Percentiles rank a stretch among this genome's conserved stretches.
Conservation (phyloP, 2,888 invertebrate species). For the Candidula unifasciata region DNA sequence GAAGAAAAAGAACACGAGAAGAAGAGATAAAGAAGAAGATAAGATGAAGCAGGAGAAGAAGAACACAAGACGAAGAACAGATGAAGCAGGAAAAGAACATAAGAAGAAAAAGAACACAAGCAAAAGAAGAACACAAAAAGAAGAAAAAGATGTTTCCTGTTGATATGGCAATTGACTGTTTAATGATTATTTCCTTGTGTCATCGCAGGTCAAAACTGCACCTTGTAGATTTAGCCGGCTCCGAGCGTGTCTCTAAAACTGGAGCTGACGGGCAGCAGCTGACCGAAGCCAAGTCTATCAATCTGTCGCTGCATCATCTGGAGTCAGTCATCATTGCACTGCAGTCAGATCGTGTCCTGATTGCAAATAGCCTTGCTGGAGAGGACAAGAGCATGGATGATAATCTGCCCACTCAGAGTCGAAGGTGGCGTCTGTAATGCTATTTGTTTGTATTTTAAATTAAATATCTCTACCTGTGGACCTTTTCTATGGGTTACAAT, state of each 20-base stretch:
- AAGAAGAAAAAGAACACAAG: too few species aligned
- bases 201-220: slow-evolving; percentile 74
- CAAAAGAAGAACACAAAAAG: too few species aligned
- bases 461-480: too few species aligned
- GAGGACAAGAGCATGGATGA: slow-evolving; percentile 39
- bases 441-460: background rate
- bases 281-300: slow-evolving; percentile 75
- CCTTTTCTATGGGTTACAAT: too few species aligned
- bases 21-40: too few species aligned
- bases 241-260: slow-evolving; percentile 75
- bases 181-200: background rate
- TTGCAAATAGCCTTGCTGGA: background rate
- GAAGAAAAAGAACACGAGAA: too few species aligned
- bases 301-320: slow-evolving; percentile 74
- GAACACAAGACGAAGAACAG: too few species aligned
- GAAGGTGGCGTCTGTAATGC: background rate
- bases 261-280: slow-evolving; percentile 73
- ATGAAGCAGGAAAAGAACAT: too few species aligned
- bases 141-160: too few species aligned
- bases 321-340: slow-evolving; percentile 75
- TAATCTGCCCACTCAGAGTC: background rate
- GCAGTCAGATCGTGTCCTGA: slow-evolving; percentile 59
- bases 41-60: too few species aligned
- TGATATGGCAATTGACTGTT: background rate
- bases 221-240: slow-evolving; percentile 75